Evolutionary conservation across 2,888 invertebrate species (phyloP), one percentile per base, ranked within the genome.

Genomic region (Chydorus sphaericus): DNA sequence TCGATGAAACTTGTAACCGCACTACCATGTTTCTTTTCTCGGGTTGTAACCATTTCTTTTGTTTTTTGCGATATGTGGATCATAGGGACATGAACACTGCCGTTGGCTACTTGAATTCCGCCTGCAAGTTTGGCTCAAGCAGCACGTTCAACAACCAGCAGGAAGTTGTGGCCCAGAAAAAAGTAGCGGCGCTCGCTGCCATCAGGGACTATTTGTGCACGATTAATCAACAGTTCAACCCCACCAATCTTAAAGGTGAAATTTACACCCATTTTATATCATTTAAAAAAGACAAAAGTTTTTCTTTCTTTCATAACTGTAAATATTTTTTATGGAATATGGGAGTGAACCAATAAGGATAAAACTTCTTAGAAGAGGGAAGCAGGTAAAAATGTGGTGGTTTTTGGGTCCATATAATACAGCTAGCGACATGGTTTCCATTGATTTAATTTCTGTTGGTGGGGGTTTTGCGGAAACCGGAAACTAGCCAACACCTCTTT

Each of bases 181-280:
- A 49, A 26, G 23, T 36, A 20, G 16, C 23, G 1, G 55, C 55
- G 10, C 16, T 55, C 33, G 26, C 29, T 20, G 37, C 48, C 31
- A 16, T 48, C 48, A 31, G 48, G 36, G 37, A 55, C 1, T 49
- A 55, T 28, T 49, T 55, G 14, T 55, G 55, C 48, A 23, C n/a
- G 20, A 48, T 33, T 49, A 55, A 48, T 11, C 38, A 37, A 31
- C n/a, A n/a, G n/a, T n/a, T n/a, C n/a, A n/a, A n/a, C n/a, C n/a
- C n/a, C n/a, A 37, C 33, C 23, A 55, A 55, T 36, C 33, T 55
- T 11, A 49, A 31, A 55, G 55, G 55, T 55, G 36, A 11, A 20
- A 33, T 16, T 10, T 1, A 30, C 8, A n/a, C 36, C 14, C n/a
- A 36, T 36, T 36, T n/a, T n/a, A 36, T 3, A 36, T 3, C n/a